These are phyloP conservation scores for Drosophila varians DNA, from an alignment of 1,140 invertebrate genomes.

Conservation along the genomic window DNA sequence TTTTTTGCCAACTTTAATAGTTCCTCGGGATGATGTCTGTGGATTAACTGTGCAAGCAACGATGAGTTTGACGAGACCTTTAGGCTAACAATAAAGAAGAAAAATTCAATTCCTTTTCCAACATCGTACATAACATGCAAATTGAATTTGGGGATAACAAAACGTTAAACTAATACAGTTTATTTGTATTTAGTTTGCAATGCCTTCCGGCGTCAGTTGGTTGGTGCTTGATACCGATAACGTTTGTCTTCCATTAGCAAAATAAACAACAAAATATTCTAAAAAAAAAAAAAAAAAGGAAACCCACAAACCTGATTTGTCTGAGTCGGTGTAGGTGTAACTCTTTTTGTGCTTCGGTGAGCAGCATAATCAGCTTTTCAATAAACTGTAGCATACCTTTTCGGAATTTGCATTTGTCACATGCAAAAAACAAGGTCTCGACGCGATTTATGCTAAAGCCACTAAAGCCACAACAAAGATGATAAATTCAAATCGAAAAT, in stretches of 20 bases:
- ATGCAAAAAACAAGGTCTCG: constrained; percentile 28
- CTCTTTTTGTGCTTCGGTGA: constrained; percentile 8
- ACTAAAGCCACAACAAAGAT: constrained; percentile 39
- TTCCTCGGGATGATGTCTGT: constrained; percentile 29
- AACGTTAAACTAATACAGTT: constrained; percentile 15
- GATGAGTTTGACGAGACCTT: neutral
- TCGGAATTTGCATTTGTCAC: constrained; percentile 55
- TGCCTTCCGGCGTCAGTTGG: constrained; percentile 20
- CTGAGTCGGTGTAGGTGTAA: constrained; percentile 1
- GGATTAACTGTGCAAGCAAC: constrained; percentile 48
- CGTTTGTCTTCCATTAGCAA: constrained; percentile 67
- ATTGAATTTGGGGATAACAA: constrained; percentile 35
- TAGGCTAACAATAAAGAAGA: neutral
- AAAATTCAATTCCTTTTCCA: constrained; percentile 17
- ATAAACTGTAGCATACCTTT: constrained; percentile 58
- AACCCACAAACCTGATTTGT: constrained; percentile 3
- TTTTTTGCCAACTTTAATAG: constrained; percentile 21
- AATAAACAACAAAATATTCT: constrained; percentile 39
- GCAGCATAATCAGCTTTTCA: constrained; percentile 57
- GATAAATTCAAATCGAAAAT: constrained; percentile 62
- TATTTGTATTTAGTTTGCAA: constrained; percentile 38
- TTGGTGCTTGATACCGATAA: constrained; percentile 50
- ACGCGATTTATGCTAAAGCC: constrained; percentile 40
- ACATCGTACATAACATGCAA: constrained; percentile 25
- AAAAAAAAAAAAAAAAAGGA: too few relatives aligned